Conservation (phyloP, 2,888 invertebrate genomes). For the Mantis religiosa region DNA sequence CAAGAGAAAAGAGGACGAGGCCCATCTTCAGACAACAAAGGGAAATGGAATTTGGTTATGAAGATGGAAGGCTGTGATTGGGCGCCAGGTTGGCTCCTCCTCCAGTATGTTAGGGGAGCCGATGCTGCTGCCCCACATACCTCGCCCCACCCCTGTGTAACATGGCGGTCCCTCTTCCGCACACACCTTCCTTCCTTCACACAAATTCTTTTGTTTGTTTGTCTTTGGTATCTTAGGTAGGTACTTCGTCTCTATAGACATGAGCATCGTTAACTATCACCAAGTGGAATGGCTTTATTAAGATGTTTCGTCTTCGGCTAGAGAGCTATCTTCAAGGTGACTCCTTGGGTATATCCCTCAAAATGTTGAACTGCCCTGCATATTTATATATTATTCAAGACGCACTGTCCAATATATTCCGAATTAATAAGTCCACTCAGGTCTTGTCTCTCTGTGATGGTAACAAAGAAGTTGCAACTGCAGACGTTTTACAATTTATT, state of each 20-base stretch:
- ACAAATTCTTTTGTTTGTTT: background rate
- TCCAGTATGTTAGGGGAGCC: background rate
- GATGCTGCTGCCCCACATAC: background rate
- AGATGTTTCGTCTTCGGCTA: background rate
- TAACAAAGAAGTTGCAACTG: too few relatives aligned
- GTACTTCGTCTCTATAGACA: background rate
- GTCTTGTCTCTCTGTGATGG: too few relatives aligned
- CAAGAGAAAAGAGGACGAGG: background rate
- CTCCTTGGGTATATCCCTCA: too few relatives aligned
- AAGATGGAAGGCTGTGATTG: background rate
- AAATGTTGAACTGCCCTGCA: too few relatives aligned
- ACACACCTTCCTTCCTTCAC: background rate
- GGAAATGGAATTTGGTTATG: background rate
- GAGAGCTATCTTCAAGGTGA: background rate
- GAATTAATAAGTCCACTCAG: too few relatives aligned
- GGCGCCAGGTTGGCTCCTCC: background rate
- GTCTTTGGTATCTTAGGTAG: background rate
- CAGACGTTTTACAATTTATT: too few relatives aligned
- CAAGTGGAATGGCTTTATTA: background rate
- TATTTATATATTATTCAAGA: too few relatives aligned
- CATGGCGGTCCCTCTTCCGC: background rate
- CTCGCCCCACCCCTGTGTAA: background rate
- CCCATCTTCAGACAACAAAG: background rate
- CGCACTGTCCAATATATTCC: too few relatives aligned
- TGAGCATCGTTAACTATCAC: background rate